Base-by-base conservation (phyloP, 2,888 invertebrate genomes). In the Drosophila ezoana region DNA sequence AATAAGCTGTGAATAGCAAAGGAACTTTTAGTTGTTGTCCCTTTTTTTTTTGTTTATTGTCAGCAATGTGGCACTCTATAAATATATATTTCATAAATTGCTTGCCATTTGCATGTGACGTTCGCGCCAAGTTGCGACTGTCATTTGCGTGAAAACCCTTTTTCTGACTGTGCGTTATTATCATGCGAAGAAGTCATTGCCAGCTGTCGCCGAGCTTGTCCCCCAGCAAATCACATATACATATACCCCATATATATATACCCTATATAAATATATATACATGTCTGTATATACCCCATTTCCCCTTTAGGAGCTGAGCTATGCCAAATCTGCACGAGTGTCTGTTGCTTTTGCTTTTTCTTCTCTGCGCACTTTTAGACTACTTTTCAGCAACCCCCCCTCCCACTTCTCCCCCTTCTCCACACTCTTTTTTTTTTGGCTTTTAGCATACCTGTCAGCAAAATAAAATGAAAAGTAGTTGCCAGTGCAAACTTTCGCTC, bases 401-500 rank as follows among this genome's bases (percentile, higher is more conserved):
- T 35, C 14, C n/a, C 40, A 13, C 16, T 10, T 33, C 4, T 0
- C 16, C 32, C 4, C 11, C 23, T 14, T 11, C 2, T 48, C 28
- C 20, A n/a, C n/a, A 13, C 33, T 44, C 41, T 33, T 23, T 43
- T 54, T 62, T 66, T 62, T 66, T 89, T 89, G 68, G 85, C 86
- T 86, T 76, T 87, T 82, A 85, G 83, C 88, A 78, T 87, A 89
- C 87, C 88, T 87, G 87, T 87, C 87, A 87, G 79, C 74, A 67
- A 68, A 78, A 82, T 86, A 82, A 87, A 86, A 86, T 89, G 87
- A 81, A 89, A 89, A 89, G 76, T 83, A 89, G 86, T 79, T 88
- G 78, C 57, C 72, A 79, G 72, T 71, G 83, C 66, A 86, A 89
- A 89, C 89, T 89, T 88, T 89, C 81, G 83, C 83, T 85, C 81